Evolutionary conservation across 2,113 vertebrate genomes (phyloP).

Genomic region (Nematolebias whitei): DNA sequence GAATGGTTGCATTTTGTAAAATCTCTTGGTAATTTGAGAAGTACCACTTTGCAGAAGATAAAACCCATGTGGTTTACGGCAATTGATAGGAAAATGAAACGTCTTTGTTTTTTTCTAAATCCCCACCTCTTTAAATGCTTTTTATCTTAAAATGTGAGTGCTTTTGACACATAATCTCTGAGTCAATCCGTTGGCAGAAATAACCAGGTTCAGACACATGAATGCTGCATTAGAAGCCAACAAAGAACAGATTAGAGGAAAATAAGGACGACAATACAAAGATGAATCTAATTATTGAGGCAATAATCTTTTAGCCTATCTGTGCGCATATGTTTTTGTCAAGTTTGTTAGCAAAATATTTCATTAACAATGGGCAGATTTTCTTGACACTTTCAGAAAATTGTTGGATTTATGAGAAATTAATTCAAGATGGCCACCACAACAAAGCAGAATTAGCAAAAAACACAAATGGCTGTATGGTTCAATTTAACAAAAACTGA

Average conservation of each 20-base stretch:
- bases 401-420: too few relatives aligned
- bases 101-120: slow-evolving; percentile 38
- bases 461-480: too few relatives aligned
- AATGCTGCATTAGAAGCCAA: background rate
- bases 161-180: slow-evolving; percentile 13
- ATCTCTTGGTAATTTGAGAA: slow-evolving; percentile 70
- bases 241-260: slow-evolving; percentile 30
- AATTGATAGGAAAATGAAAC: slow-evolving; percentile 58
- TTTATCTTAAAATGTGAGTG: slow-evolving; percentile 14
- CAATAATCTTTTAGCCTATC: too few relatives aligned
- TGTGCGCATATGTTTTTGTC: too few relatives aligned
- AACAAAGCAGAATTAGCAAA: too few relatives aligned
- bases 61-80: slow-evolving; percentile 54
- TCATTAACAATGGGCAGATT: too few relatives aligned
- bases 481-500: too few relatives aligned
- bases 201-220: slow-evolving; percentile 13
- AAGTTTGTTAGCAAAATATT: too few relatives aligned
- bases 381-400: too few relatives aligned
- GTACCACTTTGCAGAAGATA: slow-evolving; percentile 57
- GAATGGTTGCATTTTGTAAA: slow-evolving; percentile 71
- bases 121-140: slow-evolving; percentile 12
- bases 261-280: slow-evolving; percentile 1
- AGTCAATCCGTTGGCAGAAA: slow-evolving; percentile 15
- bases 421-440: too few relatives aligned
- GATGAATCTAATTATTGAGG: too few relatives aligned